Percentiles rank a stretch among this genome's conserved stretches.
phyloP scores from a whole-genome alignment of 53 echinoderm and acorn worm genomes.

The Patiria pectinifera region DNA sequence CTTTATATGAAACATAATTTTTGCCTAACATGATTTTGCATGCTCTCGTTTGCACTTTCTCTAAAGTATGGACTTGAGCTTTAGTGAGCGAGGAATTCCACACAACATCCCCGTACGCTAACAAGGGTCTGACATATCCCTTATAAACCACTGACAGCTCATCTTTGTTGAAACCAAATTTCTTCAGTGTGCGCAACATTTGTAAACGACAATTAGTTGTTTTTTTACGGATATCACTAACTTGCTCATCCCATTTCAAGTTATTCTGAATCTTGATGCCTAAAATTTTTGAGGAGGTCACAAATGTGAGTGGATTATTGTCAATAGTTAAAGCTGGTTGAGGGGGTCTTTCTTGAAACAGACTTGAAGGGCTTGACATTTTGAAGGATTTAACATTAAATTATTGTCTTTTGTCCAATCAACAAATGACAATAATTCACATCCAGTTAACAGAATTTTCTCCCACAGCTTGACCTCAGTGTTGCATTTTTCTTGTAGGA shows the following conservation, averaged over 20 bases:
- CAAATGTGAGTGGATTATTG: conserved; percentile 5
- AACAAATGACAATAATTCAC: background rate
- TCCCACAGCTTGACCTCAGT: no score
- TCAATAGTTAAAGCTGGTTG: conserved; percentile 2
- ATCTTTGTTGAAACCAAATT: background rate
- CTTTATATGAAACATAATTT: no score
- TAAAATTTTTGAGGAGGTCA: background rate
- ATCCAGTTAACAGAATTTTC: no score
- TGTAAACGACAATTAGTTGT: background rate
- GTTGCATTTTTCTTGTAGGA: no score
- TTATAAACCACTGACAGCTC: conserved; percentile 13
- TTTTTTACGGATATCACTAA: background rate
- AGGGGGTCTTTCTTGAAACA: background rate
- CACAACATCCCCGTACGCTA: background rate
- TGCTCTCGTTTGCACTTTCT: no score
- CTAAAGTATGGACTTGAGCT: background rate
- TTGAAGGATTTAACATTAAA: background rate
- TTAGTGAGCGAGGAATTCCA: conserved; percentile 1
- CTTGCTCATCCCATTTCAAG: background rate
- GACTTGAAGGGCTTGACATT: background rate
- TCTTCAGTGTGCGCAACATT: background rate
- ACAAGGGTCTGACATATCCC: conserved; percentile 7
- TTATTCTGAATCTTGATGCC: background rate
- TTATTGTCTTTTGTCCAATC: conserved; percentile 15
- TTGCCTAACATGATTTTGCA: no score